Conservation (phyloP, 2,888 invertebrate species). For the Spodoptera picta region DNA sequence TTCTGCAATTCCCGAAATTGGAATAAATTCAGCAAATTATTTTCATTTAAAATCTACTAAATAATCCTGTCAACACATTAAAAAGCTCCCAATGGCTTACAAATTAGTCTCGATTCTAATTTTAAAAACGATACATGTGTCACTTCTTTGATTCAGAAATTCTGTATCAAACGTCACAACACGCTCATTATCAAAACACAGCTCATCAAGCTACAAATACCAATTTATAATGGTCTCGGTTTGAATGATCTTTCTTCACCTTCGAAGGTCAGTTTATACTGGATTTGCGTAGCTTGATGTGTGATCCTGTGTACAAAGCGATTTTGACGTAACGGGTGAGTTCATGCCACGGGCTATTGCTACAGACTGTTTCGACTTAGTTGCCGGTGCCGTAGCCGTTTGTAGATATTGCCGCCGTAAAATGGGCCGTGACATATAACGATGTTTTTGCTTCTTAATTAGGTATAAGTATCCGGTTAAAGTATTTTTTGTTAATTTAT, state of each 20-base stretch:
- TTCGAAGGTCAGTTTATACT: no score
- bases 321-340: constrained; percentile 78
- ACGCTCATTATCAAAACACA: constrained; percentile 73
- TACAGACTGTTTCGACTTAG: constrained; percentile 58
- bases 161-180: constrained; percentile 55
- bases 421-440: constrained; percentile 79
- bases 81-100: constrained; percentile 18
- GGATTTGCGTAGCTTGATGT: no score
- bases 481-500: constrained; percentile 52
- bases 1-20: no score
- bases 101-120: constrained; percentile 42
- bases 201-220: neutral
- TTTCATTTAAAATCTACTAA: neutral
- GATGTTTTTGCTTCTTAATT: constrained; percentile 83
- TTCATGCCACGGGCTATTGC: constrained; percentile 77
- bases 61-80: constrained; percentile 11
- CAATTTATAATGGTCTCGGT: no score
- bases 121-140: constrained; percentile 41
- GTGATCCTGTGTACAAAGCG: constrained; percentile 51
- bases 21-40: no score
- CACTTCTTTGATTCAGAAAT: constrained; percentile 38
- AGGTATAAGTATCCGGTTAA: constrained; percentile 83
- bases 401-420: constrained; percentile 64
- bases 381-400: constrained; percentile 60
- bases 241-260: no score